Percentiles rank a stretch among this genome's conserved stretches.
Conservation (phyloP, 2,113 vertebrate species). For the Tretioscincus oriximinensis region DNA sequence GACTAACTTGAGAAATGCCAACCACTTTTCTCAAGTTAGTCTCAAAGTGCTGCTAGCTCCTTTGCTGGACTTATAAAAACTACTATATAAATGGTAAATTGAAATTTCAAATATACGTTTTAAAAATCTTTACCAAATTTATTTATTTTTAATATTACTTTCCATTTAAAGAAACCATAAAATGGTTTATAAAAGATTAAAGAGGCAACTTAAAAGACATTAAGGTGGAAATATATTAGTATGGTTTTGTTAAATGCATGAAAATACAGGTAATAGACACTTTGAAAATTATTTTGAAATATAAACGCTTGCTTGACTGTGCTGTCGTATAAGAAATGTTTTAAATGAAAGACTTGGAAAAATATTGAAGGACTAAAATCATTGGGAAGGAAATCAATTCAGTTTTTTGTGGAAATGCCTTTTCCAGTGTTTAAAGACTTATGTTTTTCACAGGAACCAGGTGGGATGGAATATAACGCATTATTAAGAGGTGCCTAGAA, state of each 20-base stretch:
- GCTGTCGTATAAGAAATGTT: conserved; percentile 34
- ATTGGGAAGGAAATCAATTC: conserved; percentile 7
- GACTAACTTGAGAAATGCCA: too few relatives aligned
- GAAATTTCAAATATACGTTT: not conserved
- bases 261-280: conserved; percentile 2
- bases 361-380: conserved; percentile 9
- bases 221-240: conserved; percentile 9
- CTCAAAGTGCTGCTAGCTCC: too few relatives aligned
- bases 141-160: too few relatives aligned
- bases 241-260: conserved; percentile 30
- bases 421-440: conserved; percentile 74
- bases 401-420: conserved; percentile 55
- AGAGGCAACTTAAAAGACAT: not conserved
- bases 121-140: not conserved
- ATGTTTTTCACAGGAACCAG: conserved; percentile 75
- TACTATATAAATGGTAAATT: not conserved
- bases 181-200: too few relatives aligned
- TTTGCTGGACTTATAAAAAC: not conserved
- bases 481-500: conserved; percentile 70
- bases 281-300: conserved; percentile 39
- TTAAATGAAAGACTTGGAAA: not conserved
- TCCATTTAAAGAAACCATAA: too few relatives aligned
- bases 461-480: conserved; percentile 74
- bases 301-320: conserved; percentile 21
- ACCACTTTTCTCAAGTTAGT: too few relatives aligned